Base-by-base conservation (phyloP, 2,888 invertebrate species). In the Drosophila suboccidentalis region DNA sequence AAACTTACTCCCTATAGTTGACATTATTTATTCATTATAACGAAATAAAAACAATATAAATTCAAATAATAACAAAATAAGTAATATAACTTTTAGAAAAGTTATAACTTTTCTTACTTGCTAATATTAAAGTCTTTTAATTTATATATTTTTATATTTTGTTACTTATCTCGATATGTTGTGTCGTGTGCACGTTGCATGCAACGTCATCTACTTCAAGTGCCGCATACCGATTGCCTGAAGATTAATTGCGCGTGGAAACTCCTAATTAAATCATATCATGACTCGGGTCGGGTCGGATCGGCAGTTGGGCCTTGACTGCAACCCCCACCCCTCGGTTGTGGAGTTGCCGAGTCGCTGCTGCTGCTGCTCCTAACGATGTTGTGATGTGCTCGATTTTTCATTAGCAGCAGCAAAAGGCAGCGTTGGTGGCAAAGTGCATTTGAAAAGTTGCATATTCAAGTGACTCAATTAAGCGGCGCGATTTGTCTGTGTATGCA, bases 171-270 rank as follows among this genome's bases (percentile, higher is more conserved):
- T 8, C 2, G 44, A 47, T 11, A 53, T 38, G 4, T 0, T 17
- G 32, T n/a, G 46, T 13, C 75, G 71, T 80, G 58, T 75, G 15
- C 8, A 69, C 69, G 26, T 59, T 55, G 32, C 39, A 54, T 26
- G 53, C 50, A 32, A 43, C 17, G 19, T 62, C 15, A 61, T 34
- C 41, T 13, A 6, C 29, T 19, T 73, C 63, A 77, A 80, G 75
- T 78, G 82, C 39, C 53, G 66, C 64, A 36, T 49, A 71, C 36
- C 51, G 55, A 68, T 69, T 61, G 80, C 57, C 61, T 55, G 46
- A 90, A 90, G 91, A 91, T 91, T 91, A 90, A 91, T 91, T 91
- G 86, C 85, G 75, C 90, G 82, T 82, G 85, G 90, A 91, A 90
- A 90, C 86, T 83, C 82, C 82, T 91, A 91, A 90, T 91, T 90